Base-by-base conservation (phyloP, 2,113 vertebrate genomes). In the Prionailurus bengalensis region DNA sequence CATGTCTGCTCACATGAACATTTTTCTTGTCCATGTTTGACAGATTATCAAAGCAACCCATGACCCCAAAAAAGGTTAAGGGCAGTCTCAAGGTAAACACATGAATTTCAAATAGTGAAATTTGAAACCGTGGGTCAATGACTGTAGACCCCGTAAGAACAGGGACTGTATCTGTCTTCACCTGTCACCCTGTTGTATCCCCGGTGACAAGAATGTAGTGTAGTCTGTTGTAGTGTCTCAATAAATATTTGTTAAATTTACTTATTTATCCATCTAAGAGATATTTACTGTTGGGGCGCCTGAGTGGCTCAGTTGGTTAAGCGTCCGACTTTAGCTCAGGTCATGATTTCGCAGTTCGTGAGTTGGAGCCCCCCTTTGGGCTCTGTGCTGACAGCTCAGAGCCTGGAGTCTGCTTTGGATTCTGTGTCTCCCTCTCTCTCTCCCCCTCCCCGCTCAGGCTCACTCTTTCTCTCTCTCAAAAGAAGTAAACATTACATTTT, bases 41-140 rank as follows among this genome's bases (percentile, higher is more conserved):
- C 15, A 71, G 66, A 86, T 95, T 71, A 73, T 84, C 19, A 74
- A 88, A 95, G 63, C 45, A 91, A 58, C 55, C n/a, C 36, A 80
- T 70, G 48, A 80, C 6, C 53, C 29, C 2, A 48, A 80, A 96
- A 96, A 93, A 87, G 4, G 16, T 84, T 73, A 92, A 88, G 27
- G 25, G 14, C 5, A 36, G 12, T 53, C 45, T 93, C 58, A 70
- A 93, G 80, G 61, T 82, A 91, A 97, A 97, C 7, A 95, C 95
- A 63, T 16, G 21, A 96, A 87, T 58, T 86, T 17, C 55, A 87
- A 88, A 86, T 65, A 55, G 42, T 39, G 53, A 70, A 87, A 71
- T 68, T 79, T 66, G 63, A 92, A 97, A 93, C 7, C 31, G 3
- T 83, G 70, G 25, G 65, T 82, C 42, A 21, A 31, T 93, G 61